Percentiles rank a stretch among this genome's conserved stretches.
phyloP scores from a whole-genome alignment of 2,113 vertebrate species.

The Myotis davidii region DNA sequence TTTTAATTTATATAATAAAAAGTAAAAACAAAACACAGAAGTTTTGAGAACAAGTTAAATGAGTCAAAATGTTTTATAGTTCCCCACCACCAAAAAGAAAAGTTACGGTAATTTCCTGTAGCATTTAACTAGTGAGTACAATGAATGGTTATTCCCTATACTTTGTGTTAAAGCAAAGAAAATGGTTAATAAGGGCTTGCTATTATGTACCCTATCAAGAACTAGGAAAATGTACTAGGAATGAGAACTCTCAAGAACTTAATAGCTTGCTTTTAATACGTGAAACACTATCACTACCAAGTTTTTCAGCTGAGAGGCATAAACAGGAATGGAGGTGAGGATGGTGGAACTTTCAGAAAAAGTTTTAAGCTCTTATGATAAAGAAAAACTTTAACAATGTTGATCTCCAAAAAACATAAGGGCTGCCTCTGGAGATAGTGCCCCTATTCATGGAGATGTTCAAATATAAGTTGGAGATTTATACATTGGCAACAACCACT shows the following conservation, averaged over 20 bases:
- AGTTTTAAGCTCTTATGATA: not conserved
- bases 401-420: not conserved
- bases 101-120: constrained; percentile 19
- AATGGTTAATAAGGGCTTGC: not conserved
- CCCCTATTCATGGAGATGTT: not conserved
- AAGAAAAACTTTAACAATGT: not conserved
- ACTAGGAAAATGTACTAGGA: not conserved
- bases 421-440: not conserved
- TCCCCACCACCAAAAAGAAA: not conserved
- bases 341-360: not conserved
- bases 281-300: not conserved
- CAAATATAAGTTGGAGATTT: not conserved
- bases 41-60: constrained; percentile 18
- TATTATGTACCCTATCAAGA: not conserved
- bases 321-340: not conserved
- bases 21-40: constrained; percentile 1
- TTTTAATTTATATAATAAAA: not conserved
- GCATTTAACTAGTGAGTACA: not conserved
- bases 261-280: constrained; percentile 23
- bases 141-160: not conserved
- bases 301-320: not conserved
- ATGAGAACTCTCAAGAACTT: not conserved
- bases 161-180: not conserved
- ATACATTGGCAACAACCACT: not conserved
- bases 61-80: not conserved